phyloP scores from a whole-genome alignment of 1,140 invertebrate genomes.

The Caenorhabditis elegans region DNA sequence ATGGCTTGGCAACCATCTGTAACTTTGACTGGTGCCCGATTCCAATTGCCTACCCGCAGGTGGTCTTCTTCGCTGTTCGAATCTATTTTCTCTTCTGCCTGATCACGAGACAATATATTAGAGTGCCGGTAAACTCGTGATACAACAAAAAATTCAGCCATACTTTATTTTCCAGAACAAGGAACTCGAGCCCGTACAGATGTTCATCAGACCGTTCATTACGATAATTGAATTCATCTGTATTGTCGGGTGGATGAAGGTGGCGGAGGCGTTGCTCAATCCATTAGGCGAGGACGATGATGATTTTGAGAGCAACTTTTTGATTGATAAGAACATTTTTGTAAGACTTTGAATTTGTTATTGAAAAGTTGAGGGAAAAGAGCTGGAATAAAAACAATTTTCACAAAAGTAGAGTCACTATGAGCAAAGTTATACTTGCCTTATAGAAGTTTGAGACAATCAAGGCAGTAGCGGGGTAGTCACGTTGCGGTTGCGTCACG shows the following conservation, averaged over 20 bases:
- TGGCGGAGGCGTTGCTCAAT: slow-evolving; percentile 83
- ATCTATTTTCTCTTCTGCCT: slow-evolving; percentile 64
- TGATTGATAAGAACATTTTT: slow-evolving; percentile 28
- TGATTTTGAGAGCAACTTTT: slow-evolving; percentile 37
- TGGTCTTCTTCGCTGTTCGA: slow-evolving; percentile 60
- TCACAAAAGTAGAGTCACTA: too few species aligned
- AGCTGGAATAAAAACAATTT: too few species aligned
- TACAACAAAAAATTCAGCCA: neutral
- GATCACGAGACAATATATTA: slow-evolving; percentile 56
- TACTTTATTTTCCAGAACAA: neutral
- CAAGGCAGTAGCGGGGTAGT: too few species aligned
- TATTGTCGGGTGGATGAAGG: slow-evolving; percentile 91
- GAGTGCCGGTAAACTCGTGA: neutral
- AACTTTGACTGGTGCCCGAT: slow-evolving; percentile 65
- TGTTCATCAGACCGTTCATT: slow-evolving; percentile 82
- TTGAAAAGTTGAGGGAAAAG: too few species aligned
- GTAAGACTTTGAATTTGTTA: too few species aligned
- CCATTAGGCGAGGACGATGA: slow-evolving; percentile 78
- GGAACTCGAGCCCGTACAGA: neutral
- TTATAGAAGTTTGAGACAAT: too few species aligned
- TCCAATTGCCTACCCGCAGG: slow-evolving; percentile 62
- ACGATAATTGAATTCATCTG: slow-evolving; percentile 83
- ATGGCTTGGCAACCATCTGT: slow-evolving; percentile 52
- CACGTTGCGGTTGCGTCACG: too few species aligned
- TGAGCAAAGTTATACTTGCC: too few species aligned